Evolutionary conservation across 1,140 invertebrate genomes (phyloP).

Genomic region (Wiebesia pumilae): DNA sequence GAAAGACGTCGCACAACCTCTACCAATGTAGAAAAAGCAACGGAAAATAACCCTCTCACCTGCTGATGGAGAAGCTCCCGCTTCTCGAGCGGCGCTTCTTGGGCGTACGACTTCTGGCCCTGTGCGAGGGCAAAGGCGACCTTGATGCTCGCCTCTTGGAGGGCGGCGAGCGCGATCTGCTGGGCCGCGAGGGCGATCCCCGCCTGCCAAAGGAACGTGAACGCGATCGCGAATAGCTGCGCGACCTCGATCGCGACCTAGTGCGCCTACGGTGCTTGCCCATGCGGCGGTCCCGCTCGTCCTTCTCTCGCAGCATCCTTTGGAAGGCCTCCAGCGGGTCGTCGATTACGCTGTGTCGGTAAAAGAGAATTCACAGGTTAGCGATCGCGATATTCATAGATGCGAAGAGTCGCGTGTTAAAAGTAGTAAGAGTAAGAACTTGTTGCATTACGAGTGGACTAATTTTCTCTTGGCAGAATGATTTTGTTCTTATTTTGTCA

Average conservation of each 20-base stretch:
- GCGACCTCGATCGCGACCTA: constrained; percentile 72
- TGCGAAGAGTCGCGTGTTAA: too few species aligned
- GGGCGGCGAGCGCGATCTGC: constrained; percentile 70
- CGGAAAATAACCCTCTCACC: constrained; percentile 66
- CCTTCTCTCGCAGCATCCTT: constrained; percentile 88
- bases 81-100: constrained; percentile 71
- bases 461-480: too few species aligned
- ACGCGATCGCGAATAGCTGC: constrained; percentile 75
- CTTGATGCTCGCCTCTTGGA: constrained; percentile 66
- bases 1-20: too few species aligned
- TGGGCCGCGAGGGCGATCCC: constrained; percentile 61
- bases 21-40: too few species aligned
- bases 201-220: constrained; percentile 70
- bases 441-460: too few species aligned
- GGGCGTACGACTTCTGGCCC: constrained; percentile 72
- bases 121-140: constrained; percentile 65
- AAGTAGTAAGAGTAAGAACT: too few species aligned
- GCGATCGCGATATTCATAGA: background rate
- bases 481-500: too few species aligned
- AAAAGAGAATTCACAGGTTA: background rate
- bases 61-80: constrained; percentile 75
- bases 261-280: constrained; percentile 78
- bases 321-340: constrained; percentile 91
- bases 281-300: constrained; percentile 81
- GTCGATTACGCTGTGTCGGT: constrained; percentile 79